Evolutionary conservation across 2,888 invertebrate species (phyloP), one percentile per base, ranked within the genome.

Genomic region (Phengaris arion): DNA sequence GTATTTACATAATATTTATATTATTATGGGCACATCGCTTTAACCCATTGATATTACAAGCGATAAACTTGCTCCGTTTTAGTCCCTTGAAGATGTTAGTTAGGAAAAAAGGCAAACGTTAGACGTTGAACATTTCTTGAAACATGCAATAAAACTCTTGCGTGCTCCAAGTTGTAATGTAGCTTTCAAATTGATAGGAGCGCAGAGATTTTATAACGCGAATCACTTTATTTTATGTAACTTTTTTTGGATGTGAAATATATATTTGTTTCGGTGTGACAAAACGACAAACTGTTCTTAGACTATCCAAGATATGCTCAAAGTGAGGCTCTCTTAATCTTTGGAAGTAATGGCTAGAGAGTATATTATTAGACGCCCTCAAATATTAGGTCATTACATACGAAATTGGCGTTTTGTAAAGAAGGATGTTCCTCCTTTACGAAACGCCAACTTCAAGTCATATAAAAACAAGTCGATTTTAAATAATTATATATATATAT

Each of bases 111-210:
- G 75, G 75, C 75, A 70, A 75, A 75, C 70, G 75, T 70, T 70
- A 70, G 70, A 69, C 59, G 55, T 75, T 75, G 70, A 68, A 73
- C 46, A 55, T 74, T 74, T 77, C 74, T 69, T 74, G 75, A 52
- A 74, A 75, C 75, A 74, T 75, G 77, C 77, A 69, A 76, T 76
- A 76, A 78, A 74, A 75, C 75, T 59, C 74, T 74, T 77, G 77
- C 78, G 78, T 79, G 78, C 68, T 74, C 68, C 48, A 74, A 78
- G 76, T 79, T 54, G 69, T 46, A 57, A 75, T 75, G 70, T 48
- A 51, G 55, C 70, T 75, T 46, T 75, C 22, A 57, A 48, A 55
- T 57, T 46, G 48, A 57, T 72, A 52, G 52, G 13, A 54, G 45
- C 64, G 35, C 6, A 64, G 35, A 64, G 64, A 64, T 64, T 64